Evolutionary conservation across 2,797 vertebrate genomes (phyloP).

Genomic region (Spinus olivaceus): DNA sequence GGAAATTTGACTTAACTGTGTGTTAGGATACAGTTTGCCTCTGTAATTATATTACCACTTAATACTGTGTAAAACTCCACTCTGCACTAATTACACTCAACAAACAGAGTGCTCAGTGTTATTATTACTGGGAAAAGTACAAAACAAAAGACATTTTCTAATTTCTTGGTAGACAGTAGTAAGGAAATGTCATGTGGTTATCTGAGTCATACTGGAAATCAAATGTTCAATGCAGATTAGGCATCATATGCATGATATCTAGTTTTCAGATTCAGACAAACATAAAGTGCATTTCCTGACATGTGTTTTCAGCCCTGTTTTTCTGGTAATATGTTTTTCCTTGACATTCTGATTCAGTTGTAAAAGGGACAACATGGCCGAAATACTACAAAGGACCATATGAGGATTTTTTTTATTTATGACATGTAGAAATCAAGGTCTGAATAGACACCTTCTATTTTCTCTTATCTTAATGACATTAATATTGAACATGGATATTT

Average conservation of each 20-base stretch:
- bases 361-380: neutral
- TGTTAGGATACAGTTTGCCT: constrained; percentile 39
- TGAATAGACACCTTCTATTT: neutral
- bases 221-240: neutral
- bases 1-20: constrained; percentile 47
- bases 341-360: neutral
- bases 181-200: neutral
- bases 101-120: constrained; percentile 41
- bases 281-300: neutral
- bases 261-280: neutral
- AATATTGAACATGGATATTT: neutral
- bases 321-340: neutral
- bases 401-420: neutral
- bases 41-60: constrained; percentile 65
- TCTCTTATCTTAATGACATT: neutral
- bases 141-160: constrained; percentile 17
- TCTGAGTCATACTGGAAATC: neutral
- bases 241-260: neutral
- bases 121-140: constrained; percentile 43
- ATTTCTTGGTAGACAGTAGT: neutral
- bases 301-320: neutral
- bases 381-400: neutral
- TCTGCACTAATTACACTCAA: constrained; percentile 59
- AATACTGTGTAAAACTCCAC: constrained; percentile 39
- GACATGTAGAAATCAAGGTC: neutral